Base-by-base conservation (phyloP, 1,140 invertebrate species). In the Drosophila virilis region DNA sequence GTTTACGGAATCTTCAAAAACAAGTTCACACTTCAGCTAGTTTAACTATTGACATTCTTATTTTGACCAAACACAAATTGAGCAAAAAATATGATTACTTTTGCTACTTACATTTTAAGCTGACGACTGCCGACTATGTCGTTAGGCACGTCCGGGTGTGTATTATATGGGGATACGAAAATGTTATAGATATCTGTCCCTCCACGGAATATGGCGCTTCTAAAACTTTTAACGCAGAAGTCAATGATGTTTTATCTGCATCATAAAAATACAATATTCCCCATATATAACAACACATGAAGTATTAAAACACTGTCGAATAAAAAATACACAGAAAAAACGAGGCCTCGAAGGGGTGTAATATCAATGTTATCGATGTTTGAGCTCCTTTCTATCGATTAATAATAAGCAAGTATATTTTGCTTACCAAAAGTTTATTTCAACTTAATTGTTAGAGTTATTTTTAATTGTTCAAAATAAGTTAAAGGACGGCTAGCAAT, bases 271-370 rank as follows among this genome's bases (percentile, higher is more conserved):
- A 8, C 12, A 55, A 42, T 61, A 60, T 43, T 72, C 33, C 10
- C 35, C 33, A 73, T 54, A 46, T 61, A 57, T 61, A 61, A 48
- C 37, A 74, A 69, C 52, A 74, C 45, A 70, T 64, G 50, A 74
- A 69, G 17, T 58, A 57, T 43, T 33, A 69, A 62, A 58, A 45
- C 64, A 57, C 32, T 58, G 69, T 72, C 50, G 57, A 67, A 64
- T 59, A 76, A 76, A 76, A 74, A 76, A 76, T 60, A 76, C 61
- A 76, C 61, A 66, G 68, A 66, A 76, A 69, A 76, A 76, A 76
- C 68, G 74, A 76, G 68, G 74, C 69, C 48, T 71, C 66, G 64
- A 57, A 73, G 70, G 46, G 70, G 17, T 73, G 70, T 48, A 45
- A 70, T 50, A 61, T 62, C 35, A 57, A 43, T 51, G 57, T 45